phyloP scores from a whole-genome alignment of 2,113 vertebrate species.

The Fulica atra region DNA sequence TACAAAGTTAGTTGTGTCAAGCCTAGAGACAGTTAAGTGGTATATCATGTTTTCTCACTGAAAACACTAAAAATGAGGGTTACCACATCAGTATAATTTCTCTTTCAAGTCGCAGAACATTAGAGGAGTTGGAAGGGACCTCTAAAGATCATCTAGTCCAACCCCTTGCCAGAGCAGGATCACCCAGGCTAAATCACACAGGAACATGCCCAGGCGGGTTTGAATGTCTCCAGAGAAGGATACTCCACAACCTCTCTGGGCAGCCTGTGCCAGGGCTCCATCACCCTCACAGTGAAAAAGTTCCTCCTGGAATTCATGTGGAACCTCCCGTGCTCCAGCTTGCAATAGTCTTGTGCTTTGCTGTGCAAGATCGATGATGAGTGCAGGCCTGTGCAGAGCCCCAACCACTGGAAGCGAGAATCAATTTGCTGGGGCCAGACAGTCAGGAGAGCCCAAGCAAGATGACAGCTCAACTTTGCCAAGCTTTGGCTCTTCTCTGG shows the following conservation, averaged over 20 bases:
- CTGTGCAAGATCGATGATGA: neutral
- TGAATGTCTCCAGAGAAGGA: no score
- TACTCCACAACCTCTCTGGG: no score
- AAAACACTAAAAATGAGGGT: neutral
- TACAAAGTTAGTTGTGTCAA: neutral
- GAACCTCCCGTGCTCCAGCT: no score
- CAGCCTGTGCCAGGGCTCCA: no score
- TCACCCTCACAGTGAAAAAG: no score
- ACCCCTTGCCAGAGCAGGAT: no score
- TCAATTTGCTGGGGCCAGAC: neutral
- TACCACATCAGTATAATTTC: accelerated
- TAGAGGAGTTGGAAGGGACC: no score
- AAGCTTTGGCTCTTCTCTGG: accelerated
- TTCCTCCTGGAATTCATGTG: no score
- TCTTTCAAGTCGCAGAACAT: neutral
- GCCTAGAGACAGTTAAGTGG: neutral
- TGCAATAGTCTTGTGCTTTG: neutral
- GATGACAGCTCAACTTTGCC: neutral
- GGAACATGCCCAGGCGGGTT: no score
- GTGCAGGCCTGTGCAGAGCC: neutral
- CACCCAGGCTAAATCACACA: no score
- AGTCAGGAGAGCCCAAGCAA: neutral
- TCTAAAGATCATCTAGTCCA: no score
- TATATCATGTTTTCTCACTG: neutral
- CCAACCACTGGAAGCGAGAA: neutral